These are phyloP conservation scores for Subacronicta megacephala DNA, from an alignment of 2,888 invertebrate genomes.

Conservation along the genomic window DNA sequence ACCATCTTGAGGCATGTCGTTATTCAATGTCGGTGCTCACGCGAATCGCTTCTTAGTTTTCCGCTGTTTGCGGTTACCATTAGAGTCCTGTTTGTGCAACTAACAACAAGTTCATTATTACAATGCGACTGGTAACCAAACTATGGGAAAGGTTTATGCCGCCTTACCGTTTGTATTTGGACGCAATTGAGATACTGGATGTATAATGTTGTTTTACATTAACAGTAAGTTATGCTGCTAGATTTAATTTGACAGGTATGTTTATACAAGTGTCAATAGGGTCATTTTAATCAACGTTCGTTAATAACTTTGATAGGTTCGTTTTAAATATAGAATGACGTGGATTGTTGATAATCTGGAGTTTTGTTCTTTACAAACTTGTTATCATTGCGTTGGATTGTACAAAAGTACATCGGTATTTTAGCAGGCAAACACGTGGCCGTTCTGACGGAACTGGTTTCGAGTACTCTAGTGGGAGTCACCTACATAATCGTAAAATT, in stretches of 20 bases:
- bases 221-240: background rate
- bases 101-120: constrained; percentile 51
- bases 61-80: constrained; percentile 53
- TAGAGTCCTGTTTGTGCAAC: constrained; percentile 50
- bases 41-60: constrained; percentile 75
- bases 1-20: constrained; percentile 76
- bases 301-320: constrained; percentile 4
- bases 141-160: constrained; percentile 15
- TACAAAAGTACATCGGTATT: too few species aligned
- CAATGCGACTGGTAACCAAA: constrained; percentile 32
- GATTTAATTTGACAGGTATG: background rate
- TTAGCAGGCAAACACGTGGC: constrained; percentile 56
- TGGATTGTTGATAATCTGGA: background rate
- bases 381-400: constrained; percentile 52
- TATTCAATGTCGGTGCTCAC: constrained; percentile 82
- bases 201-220: constrained; percentile 8
- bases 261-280: constrained; percentile 1
- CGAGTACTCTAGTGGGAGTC: constrained; percentile 30
- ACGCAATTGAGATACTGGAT: constrained; percentile 5
- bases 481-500: constrained; percentile 13
- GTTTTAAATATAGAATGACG: constrained; percentile 1
- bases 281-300: background rate
- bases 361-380: constrained; percentile 1
- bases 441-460: constrained; percentile 60
- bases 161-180: background rate